Base-by-base conservation (phyloP, 2,888 invertebrate species). In the Drosophila yooni region DNA sequence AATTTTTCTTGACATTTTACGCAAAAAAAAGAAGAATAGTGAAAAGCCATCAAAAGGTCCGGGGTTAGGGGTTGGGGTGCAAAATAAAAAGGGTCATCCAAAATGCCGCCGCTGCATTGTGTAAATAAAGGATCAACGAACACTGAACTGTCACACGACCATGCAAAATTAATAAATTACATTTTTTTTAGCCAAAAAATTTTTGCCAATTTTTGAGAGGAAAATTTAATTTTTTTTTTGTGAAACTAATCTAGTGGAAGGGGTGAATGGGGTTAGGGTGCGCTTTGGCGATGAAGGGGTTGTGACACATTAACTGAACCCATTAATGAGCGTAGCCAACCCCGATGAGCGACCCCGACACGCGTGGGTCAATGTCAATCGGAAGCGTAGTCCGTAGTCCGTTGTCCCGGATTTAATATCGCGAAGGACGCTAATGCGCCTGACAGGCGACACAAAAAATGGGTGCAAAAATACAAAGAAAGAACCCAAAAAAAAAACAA, bases 251-350 rank as follows among this genome's bases (percentile, higher is more conserved):
- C 78, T 78, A 76, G 62, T 64, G 76, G 66, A 78, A 76, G 51
- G 74, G 81, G 70, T 68, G 67, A 46, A 59, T 36, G 36, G 61
- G 56, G 50, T 29, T 52, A 31, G 48, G 48, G 33, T 43, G 18
- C 27, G 27, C 27, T 29, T 11, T 29, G 27, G 52, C 61, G 81
- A 64, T 61, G 83, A 91, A 91, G 92, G 91, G 92, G 92, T 91
- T 92, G 87, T 75, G 87, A 90, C 87, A 87, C 80, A 82, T 78
- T 82, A 87, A 79, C 83, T 92, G 91, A 92, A 92, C 92, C 92
- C 91, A 92, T 91, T 92, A 91, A 92, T 87, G 82, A 85, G 88
- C 91, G 87, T 86, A 83, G 83, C 83, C 88, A 91, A 92, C 91
- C 91, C 88, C 85, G 81, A 56, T 74, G 62, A 58, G 66, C 79